Percentiles rank a stretch among this genome's conserved stretches.
Evolutionary conservation across 2,113 vertebrate genomes (phyloP).

Genomic region (Solea senegalensis): DNA sequence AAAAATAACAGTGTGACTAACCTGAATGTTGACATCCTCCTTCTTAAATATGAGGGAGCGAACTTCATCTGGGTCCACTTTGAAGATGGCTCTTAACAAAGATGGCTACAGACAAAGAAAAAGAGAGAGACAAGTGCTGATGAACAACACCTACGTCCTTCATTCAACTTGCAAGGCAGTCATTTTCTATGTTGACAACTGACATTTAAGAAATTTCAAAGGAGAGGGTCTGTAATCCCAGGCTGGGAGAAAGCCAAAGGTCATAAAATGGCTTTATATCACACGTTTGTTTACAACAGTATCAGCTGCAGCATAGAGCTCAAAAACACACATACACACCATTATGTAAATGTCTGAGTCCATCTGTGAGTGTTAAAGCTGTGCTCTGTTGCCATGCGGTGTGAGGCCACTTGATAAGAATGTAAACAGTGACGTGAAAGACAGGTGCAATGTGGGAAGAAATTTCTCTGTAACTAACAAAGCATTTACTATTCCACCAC

Average conservation of each 20-base stretch:
- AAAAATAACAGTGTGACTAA: slow-evolving; percentile 54
- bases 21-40: slow-evolving; percentile 99
- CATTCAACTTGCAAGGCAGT: slow-evolving; percentile 18
- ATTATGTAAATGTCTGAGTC: not conserved
- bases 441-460: not conserved
- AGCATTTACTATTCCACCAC: not conserved
- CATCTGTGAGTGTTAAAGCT: slow-evolving; percentile 4
- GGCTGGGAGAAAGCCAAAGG: slow-evolving; percentile 12
- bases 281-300: slow-evolving; percentile 39
- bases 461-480: not conserved
- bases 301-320: slow-evolving; percentile 22
- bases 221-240: slow-evolving; percentile 30
- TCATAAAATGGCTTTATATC: slow-evolving; percentile 15
- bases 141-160: not conserved
- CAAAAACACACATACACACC: not conserved
- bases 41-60: slow-evolving; percentile 98
- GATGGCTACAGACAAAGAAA: slow-evolving; percentile 84
- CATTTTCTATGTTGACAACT: slow-evolving; percentile 37
- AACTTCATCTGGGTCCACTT: slow-evolving; percentile 96
- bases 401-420: slow-evolving; percentile 10
- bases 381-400: not conserved
- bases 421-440: slow-evolving; percentile 23
- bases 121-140: slow-evolving; percentile 2
- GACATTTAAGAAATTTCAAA: slow-evolving; percentile 31
- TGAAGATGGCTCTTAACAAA: slow-evolving; percentile 98